These are phyloP conservation scores for Spatula clypeata DNA, from an alignment of 2,797 vertebrate genomes.

Conservation along the genomic window DNA sequence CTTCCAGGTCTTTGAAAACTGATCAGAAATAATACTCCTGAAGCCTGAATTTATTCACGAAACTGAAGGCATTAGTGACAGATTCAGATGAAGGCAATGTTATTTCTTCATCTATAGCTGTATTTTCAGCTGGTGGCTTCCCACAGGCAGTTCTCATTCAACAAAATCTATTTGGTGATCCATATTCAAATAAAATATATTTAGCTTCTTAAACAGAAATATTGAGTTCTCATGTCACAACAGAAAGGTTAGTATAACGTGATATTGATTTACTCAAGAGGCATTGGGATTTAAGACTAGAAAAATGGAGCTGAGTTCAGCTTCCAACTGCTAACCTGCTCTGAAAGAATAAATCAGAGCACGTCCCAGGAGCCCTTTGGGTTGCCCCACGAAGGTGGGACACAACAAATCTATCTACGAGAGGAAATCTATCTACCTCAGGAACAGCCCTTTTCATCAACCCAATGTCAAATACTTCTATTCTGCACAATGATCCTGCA, in stretches of 20 bases:
- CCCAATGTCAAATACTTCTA: fast-evolving
- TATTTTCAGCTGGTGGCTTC: conserved; percentile 30
- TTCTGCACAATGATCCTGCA: background rate
- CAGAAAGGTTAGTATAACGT: background rate
- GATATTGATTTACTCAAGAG: background rate
- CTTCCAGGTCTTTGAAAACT: background rate
- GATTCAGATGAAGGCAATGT: background rate
- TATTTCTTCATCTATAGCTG: background rate
- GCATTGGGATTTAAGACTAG: background rate
- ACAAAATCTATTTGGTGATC: background rate
- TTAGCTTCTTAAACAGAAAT: background rate
- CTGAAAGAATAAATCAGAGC: background rate
- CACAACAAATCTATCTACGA: background rate
- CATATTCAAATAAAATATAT: background rate
- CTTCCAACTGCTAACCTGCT: background rate
- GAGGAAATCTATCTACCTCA: background rate
- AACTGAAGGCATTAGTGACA: background rate
- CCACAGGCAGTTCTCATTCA: background rate
- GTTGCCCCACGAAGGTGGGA: fast-evolving
- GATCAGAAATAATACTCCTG: background rate
- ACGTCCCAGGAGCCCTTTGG: background rate
- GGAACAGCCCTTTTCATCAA: fast-evolving
- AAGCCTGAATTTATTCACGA: background rate
- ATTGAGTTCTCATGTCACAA: background rate
- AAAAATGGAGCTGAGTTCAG: background rate